Evolutionary conservation across 1,140 invertebrate species (phyloP).

Genomic region (Sitophilus oryzae): DNA sequence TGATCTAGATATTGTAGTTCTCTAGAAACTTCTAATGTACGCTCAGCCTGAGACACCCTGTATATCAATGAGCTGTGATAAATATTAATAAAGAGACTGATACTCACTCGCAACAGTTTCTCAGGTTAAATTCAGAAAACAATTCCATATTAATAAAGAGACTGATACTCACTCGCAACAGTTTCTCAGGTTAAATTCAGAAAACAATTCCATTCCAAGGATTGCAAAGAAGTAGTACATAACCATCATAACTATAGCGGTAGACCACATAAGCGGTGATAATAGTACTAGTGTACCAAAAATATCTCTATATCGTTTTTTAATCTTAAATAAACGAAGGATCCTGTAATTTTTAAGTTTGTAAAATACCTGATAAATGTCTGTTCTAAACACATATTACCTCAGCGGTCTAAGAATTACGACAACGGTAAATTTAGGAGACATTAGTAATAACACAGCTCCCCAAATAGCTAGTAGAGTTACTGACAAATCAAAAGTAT

Average conservation of each 20-base stretch:
- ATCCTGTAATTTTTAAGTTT: constrained; percentile 52
- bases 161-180: constrained; percentile 71
- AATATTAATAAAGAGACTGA: not conserved
- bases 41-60: too few relatives aligned
- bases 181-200: constrained; percentile 67
- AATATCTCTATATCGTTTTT: constrained; percentile 82
- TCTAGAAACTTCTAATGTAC: too few relatives aligned
- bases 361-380: too few relatives aligned
- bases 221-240: constrained; percentile 90
- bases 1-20: too few relatives aligned
- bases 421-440: constrained; percentile 63
- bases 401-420: constrained; percentile 64
- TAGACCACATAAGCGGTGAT: constrained; percentile 68
- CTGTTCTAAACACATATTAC: too few relatives aligned
- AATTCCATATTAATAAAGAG: not conserved
- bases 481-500: constrained; percentile 75
- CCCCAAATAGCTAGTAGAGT: constrained; percentile 63
- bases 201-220: constrained; percentile 85
- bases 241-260: constrained; percentile 76
- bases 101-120: constrained; percentile 80
- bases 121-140: too few relatives aligned
- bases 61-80: too few relatives aligned
- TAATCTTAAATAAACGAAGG: constrained; percentile 71
- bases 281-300: constrained; percentile 82
- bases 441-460: constrained; percentile 57